phyloP scores from a whole-genome alignment of 2,888 invertebrate species.

The Diaprepes abbreviatus region DNA sequence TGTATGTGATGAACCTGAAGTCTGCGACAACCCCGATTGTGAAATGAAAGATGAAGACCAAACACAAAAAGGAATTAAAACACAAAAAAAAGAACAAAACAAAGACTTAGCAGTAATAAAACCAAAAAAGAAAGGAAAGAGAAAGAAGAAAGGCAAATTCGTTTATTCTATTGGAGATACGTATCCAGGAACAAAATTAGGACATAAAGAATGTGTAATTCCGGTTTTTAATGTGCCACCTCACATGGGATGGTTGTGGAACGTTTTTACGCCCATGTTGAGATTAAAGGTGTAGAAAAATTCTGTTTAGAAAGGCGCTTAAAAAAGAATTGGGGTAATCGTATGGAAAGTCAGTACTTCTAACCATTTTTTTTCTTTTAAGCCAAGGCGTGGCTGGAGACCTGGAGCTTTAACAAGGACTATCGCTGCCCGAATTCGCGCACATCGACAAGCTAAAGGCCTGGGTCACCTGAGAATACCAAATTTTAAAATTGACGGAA shows the following conservation, averaged over 20 bases:
- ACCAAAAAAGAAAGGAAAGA: conserved; percentile 25
- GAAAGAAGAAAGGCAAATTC: conserved; percentile 53
- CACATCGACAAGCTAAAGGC: conserved; percentile 60
- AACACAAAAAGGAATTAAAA: background rate
- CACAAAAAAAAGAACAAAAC: background rate
- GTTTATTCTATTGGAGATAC: conserved; percentile 57
- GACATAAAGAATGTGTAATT: conserved; percentile 72
- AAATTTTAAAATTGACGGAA: conserved; percentile 55
- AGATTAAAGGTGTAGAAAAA: conserved; percentile 61
- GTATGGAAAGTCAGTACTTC: background rate
- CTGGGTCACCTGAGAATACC: conserved; percentile 55
- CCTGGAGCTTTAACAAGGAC: conserved; percentile 73
- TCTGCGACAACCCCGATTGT: conserved; percentile 45
- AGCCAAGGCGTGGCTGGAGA: conserved; percentile 71
- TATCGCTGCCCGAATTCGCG: conserved; percentile 61
- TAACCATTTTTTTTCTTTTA: conserved; percentile 10
- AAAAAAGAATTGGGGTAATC: conserved; percentile 1
- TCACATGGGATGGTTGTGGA: conserved; percentile 81
- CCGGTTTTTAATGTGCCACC: conserved; percentile 72
- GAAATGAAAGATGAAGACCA: conserved; percentile 19
- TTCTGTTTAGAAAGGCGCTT: no score
- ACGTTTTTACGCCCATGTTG: conserved; percentile 58
- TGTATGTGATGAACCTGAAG: background rate
- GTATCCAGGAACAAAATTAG: conserved; percentile 71
- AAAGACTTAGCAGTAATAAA: background rate